Evolutionary conservation across 2,113 vertebrate species (phyloP), one percentile per base, ranked within the genome.

Genomic region (Microtus richardsoni): DNA sequence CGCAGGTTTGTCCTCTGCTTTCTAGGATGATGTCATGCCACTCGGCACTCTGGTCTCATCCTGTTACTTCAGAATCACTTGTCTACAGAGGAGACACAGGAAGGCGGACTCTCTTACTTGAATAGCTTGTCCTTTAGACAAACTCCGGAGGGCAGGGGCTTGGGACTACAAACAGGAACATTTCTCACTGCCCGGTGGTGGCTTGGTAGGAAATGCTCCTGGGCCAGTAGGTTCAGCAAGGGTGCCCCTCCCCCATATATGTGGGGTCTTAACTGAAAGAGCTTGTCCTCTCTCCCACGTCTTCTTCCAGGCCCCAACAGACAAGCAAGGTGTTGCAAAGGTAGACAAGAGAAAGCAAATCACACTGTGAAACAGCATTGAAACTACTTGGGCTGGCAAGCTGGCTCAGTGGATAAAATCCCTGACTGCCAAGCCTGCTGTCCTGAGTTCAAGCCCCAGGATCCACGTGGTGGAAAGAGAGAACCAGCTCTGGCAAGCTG

Each of bases 41-140:
- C 58, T 28, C 39, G 41, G 24, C 2, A 82, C n/a, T 52, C 73
- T 71, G 41, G 2, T 78, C 68, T 89, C 75, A 68, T n/a, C 8
- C 41, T 70, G 14, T 88, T 91, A 64, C 47, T 82, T 87, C 89
- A 79, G 49, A 93, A 85, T 79, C 91, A 64, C 30, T 79, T 58
- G 24, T 91, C 11, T 41, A 80, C 66, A 95, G 16, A 92, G n/a
- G 22, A 91, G 71, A 30, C 54, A 12, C 13, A 17, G 91, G 89
- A 87, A 58, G 74, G 93, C 52, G 14, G 44, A 73, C 33, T 47
- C 58, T 71, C 52, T 10, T 71, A 70, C 22, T 80, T 39, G 66
- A 17, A 26, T 39, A 79, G 80, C 47, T 73, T 71, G 70, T 60
- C 24, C 73, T 73, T 41, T 93, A 75, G n/a, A 79, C 88, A 75